Base-by-base conservation (phyloP, 2,113 vertebrate species). In the Seriola aureovittata region DNA sequence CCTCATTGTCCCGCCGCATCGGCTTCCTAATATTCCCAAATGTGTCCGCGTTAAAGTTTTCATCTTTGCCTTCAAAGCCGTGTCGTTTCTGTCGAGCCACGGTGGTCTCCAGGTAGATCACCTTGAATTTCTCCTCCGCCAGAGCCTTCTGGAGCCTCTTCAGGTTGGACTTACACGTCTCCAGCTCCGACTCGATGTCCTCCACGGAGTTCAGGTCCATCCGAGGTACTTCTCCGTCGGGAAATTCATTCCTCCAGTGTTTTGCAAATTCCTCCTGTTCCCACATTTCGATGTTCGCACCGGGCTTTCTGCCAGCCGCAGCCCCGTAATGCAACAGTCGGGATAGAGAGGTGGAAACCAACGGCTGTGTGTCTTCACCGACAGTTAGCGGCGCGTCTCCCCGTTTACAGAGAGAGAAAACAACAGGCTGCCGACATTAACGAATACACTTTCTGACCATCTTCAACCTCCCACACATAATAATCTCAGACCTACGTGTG, bases 101-200 rank as follows among this genome's bases (percentile, higher is more conserved):
- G 75, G 95, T 96, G 80, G 96, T 95, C 96, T 97, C 94, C 94
- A 98, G 95, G 95, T 97, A 98, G 21, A 91, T 91, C 89, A 96
- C 96, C 95, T 97, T 98, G 93, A 98, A 97, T 87, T 96, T 97
- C 94, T 98, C 97, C 95, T 96, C 95, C 0, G 95, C 94, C 85
- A 97, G 93, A 68, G 95, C 95, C 80, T 95, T 96, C 95, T 98
- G 97, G 46, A 98, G 93, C 80, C 57, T 82, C 89, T 94, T 96
- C 84, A 97, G 94, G 40, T 95, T 95, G 66, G 88, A 65, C 86
- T 95, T 96, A 80, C 96, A 96, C n/a, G 85, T 83, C 88, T 96
- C 96, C 94, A 98, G 95, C 95, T 97, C 96, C 10, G 71, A 91
- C 89, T 96, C 95, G 71, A 97, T 93, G 91, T 96, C 96, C 57